Evolutionary conservation across 2,888 invertebrate species (phyloP).

Genomic region (Mythimna albipuncta): DNA sequence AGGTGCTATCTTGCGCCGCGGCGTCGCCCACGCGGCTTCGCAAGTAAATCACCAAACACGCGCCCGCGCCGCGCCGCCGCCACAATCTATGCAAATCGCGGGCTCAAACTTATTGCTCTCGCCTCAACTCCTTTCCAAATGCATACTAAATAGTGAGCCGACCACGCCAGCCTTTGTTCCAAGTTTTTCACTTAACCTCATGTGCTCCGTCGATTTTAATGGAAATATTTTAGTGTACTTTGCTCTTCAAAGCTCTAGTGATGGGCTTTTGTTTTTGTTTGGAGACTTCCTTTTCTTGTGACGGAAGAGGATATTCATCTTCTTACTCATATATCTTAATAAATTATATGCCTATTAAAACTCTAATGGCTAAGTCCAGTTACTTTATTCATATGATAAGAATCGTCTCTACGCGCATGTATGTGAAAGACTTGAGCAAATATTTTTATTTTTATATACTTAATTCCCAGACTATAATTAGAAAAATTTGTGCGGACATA

Average conservation of each 20-base stretch:
- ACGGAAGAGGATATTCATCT: not conserved
- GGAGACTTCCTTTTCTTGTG: slow-evolving; percentile 1
- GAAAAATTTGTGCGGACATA: slow-evolving; percentile 52
- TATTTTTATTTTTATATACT: slow-evolving; percentile 50
- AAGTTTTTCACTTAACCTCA: slow-evolving; percentile 83
- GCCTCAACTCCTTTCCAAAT: slow-evolving; percentile 89
- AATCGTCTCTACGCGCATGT: slow-evolving; percentile 20
- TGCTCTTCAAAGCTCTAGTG: slow-evolving; percentile 45
- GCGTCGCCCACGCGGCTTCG: slow-evolving; percentile 71
- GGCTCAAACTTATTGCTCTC: slow-evolving; percentile 89
- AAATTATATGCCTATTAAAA: slow-evolving; percentile 6
- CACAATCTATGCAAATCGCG: slow-evolving; percentile 90
- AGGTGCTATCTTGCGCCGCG: slow-evolving; percentile 71
- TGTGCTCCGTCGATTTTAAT: slow-evolving; percentile 72
- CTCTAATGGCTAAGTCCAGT: slow-evolving; percentile 11
- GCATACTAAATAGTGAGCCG: slow-evolving; percentile 87
- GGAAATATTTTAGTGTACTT: slow-evolving; percentile 68
- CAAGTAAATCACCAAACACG: slow-evolving; percentile 84
- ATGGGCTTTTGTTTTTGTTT: slow-evolving; percentile 41
- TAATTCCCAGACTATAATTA: slow-evolving; percentile 56
- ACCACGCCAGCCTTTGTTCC: slow-evolving; percentile 84
- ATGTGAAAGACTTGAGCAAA: slow-evolving; percentile 55
- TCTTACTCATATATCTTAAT: not conserved
- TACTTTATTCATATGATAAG: slow-evolving; percentile 27
- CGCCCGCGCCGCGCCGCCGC: slow-evolving; percentile 67